A percentile compares a stretch with the other conserved stretches of the same genome.
Conservation (phyloP, 2,113 vertebrate genomes). For the Lepus europaeus region DNA sequence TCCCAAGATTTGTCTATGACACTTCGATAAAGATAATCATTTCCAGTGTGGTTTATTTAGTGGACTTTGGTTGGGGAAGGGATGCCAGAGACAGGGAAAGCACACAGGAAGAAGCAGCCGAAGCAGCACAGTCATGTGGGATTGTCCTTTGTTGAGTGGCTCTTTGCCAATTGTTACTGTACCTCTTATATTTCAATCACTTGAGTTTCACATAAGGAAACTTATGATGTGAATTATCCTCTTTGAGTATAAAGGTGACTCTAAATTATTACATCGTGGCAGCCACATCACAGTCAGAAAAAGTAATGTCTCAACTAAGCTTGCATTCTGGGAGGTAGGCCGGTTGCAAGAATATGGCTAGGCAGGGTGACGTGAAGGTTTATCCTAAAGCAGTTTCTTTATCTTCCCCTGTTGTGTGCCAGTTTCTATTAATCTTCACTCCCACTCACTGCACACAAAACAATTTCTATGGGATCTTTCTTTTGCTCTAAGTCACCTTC, state of each 20-base stretch:
- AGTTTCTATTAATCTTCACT: neutral
- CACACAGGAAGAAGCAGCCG: neutral
- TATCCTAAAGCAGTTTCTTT: neutral
- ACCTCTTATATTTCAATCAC: neutral
- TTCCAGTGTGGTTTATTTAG: neutral
- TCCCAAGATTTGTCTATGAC: neutral
- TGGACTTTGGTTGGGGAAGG: neutral
- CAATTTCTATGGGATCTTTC: neutral
- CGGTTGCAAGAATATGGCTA: neutral
- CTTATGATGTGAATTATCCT: conserved; percentile 33
- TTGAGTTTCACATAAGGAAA: conserved; percentile 66
- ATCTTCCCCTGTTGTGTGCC: neutral
- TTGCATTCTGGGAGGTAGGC: neutral
- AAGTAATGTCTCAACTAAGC: conserved; percentile 37
- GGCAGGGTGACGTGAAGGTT: neutral
- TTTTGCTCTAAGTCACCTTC: neutral
- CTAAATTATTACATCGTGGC: conserved; percentile 63
- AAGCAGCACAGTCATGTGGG: accelerated
- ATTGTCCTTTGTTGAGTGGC: accelerated
- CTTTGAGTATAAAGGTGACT: conserved; percentile 45
- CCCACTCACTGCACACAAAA: neutral
- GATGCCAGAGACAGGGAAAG: neutral
- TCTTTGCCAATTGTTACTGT: accelerated
- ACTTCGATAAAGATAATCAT: neutral
- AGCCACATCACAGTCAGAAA: conserved; percentile 72